Base-by-base conservation (phyloP, 2,113 vertebrate genomes). In the Eulemur macaco region DNA sequence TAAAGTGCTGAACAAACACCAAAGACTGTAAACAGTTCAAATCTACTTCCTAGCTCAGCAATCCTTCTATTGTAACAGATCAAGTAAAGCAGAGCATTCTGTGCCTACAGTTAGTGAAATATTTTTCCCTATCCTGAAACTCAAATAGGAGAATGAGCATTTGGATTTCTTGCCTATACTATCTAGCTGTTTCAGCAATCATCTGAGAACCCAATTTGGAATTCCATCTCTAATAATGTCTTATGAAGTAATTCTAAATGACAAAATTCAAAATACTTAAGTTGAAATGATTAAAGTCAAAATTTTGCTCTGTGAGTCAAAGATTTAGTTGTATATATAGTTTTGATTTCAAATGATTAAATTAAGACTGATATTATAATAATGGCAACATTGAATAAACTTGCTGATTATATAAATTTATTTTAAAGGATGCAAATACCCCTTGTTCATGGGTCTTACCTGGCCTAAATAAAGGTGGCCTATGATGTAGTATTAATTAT, bases 331-430 rank as follows among this genome's bases (percentile, higher is more conserved):
- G n/a, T 39, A 50, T 2, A 9, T 71, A n/a, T 6, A 56, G 29
- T 89, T 89, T 83, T 23, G 14, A 69, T 91, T 96, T 93, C 45
- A 96, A 71, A 60, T 76, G 27, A 83, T 69, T 94, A 80, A 74
- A 83, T 39, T 89, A 34, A n/a, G 50, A 82, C 90, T 60, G 6
- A 20, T 77, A 23, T 37, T 88, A 14, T 52, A 58, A 91, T 58
- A 56, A 52, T 21, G 27, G 8, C 54, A 81, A 13, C 8, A 2
- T 73, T 64, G 27, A 81, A 18, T 50, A 9, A 8, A 89, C 52
- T 71, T 86, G 34, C 34, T 20, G 85, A 8, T 31, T 78, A 74
- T 27, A 73, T 73, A n/a, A 64, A 77, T 45, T 78, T 71, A 64
- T 56, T 92, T 92, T 54, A 80, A 85, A 86, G 50, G 20, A 52